These are phyloP conservation scores for Mythimna loreyi DNA, from an alignment of 2,888 invertebrate species.

Conservation along the genomic window DNA sequence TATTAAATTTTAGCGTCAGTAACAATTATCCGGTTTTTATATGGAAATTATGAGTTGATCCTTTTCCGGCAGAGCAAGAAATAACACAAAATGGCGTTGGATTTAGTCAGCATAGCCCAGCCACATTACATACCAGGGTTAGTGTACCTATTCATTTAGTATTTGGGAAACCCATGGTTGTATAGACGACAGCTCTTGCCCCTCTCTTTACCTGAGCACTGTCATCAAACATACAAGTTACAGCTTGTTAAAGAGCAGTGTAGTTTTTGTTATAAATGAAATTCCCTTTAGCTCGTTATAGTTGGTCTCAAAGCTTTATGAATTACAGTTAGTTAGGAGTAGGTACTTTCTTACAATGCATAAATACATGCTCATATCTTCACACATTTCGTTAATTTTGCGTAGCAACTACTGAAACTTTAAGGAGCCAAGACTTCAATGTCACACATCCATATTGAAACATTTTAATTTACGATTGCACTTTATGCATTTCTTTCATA, in stretches of 20 bases:
- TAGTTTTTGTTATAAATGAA: neutral
- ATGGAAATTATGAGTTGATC: constrained; percentile 74
- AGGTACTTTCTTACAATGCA: too few species aligned
- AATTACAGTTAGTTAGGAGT: too few species aligned
- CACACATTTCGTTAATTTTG: neutral
- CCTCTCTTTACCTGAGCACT: constrained; percentile 2
- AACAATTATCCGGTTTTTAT: constrained; percentile 48
- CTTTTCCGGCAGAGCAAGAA: constrained; percentile 50
- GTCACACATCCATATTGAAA: constrained; percentile 17
- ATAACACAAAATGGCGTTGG: constrained; percentile 85
- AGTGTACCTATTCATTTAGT: constrained; percentile 64
- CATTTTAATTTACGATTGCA: constrained; percentile 32
- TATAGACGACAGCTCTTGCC: neutral
- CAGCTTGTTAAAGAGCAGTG: neutral
- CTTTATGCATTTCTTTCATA: constrained; percentile 27
- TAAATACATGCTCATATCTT: neutral
- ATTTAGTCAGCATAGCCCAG: constrained; percentile 92
- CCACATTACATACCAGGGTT: constrained; percentile 95
- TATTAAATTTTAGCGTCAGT: constrained; percentile 46
- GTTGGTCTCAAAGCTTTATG: constrained; percentile 3
- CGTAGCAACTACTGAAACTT: constrained; percentile 20
- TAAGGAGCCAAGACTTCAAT: constrained; percentile 18
- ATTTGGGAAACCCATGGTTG: constrained; percentile 6
- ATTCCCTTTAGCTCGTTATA: neutral
- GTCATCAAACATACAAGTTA: neutral